Evolutionary conservation across 1,140 invertebrate genomes (phyloP).

Genomic region (Whitmania pigra): DNA sequence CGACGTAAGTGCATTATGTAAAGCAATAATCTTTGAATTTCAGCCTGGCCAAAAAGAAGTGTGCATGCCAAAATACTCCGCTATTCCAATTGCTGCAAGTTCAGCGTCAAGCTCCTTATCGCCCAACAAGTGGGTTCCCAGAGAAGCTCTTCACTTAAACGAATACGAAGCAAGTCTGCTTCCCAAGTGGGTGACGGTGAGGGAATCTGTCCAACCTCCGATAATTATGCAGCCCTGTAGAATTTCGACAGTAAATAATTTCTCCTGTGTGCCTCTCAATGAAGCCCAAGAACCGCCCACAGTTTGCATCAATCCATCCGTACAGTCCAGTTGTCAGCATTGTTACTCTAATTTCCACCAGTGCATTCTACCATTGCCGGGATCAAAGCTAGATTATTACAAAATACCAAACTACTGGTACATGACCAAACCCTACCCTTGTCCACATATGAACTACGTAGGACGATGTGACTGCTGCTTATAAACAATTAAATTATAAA

Average conservation of each 20-base stretch:
- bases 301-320: not conserved
- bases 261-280: not conserved
- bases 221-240: conserved; percentile 10
- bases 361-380: not conserved
- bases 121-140: conserved; percentile 3
- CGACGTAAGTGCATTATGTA: too few relatives aligned
- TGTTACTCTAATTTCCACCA: not conserved
- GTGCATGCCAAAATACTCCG: not conserved
- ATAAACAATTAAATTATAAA: too few relatives aligned
- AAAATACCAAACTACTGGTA: conserved; percentile 10
- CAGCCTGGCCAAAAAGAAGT: too few relatives aligned
- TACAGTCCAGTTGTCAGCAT: not conserved
- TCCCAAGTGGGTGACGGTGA: conserved; percentile 2
- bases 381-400: conserved; percentile 6
- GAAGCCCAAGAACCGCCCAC: not conserved
- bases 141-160: not conserved
- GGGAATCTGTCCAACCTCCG: conserved; percentile 6
- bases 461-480: not conserved
- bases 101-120: conserved; percentile 3
- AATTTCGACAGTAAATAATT: conserved; percentile 5
- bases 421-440: not conserved
- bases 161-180: conserved; percentile 8
- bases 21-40: too few relatives aligned
- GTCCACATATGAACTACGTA: not conserved
- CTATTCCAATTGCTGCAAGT: conserved; percentile 11